Conservation (phyloP, 2,113 vertebrate species). For the Calonectris borealis region DNA sequence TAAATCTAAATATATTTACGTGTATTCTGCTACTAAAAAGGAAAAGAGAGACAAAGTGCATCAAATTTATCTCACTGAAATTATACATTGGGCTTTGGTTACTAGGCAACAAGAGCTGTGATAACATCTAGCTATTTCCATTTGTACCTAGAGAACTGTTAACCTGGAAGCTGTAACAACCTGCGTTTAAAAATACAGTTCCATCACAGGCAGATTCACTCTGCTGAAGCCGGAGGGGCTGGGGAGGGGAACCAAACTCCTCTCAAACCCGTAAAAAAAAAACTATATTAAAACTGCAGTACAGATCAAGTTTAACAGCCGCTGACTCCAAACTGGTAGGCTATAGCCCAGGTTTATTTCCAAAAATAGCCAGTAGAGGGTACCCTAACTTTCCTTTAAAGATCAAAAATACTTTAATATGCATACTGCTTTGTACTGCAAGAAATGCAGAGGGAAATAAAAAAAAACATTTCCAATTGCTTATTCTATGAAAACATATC, state of each 20-base stretch:
- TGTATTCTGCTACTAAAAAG: not conserved
- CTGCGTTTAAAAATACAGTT: not conserved
- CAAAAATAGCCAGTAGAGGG: slow-evolving; percentile 45
- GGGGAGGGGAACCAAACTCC: not conserved
- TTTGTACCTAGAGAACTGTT: not conserved
- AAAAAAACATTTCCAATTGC: not conserved
- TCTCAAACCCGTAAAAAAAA: not conserved
- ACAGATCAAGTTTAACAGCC: not conserved
- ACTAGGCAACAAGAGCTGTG: slow-evolving; percentile 35
- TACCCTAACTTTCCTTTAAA: slow-evolving; percentile 8
- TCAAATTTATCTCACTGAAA: not conserved
- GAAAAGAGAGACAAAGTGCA: not conserved
- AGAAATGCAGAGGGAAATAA: not conserved
- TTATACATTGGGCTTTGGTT: not conserved
- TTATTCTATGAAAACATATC: not conserved
- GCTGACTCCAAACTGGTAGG: not conserved
- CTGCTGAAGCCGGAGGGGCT: not conserved
- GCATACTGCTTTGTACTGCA: not conserved
- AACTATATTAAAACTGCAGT: not conserved
- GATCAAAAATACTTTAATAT: not conserved
- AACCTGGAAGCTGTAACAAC: not conserved
- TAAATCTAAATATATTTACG: not conserved
- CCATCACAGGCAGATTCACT: not conserved
- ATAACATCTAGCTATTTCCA: not conserved
- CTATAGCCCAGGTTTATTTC: not conserved